Base-by-base conservation (phyloP, 2,888 invertebrate species). In the Leucozona laternaria region DNA sequence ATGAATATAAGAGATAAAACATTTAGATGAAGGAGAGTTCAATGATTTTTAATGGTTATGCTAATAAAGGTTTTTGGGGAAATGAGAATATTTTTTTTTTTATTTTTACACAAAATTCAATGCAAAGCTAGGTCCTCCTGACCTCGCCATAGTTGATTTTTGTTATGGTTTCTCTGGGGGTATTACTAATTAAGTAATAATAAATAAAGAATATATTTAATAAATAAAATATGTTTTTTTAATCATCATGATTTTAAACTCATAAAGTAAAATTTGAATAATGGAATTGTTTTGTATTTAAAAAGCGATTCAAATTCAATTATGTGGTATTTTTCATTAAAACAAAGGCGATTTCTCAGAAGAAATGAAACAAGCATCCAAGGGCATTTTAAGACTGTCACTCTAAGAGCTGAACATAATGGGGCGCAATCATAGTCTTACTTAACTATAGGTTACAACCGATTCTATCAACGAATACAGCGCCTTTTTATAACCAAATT, bases 1-100 rank as follows among this genome's bases (percentile, higher is more conserved):
- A 25, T 72, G 34, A 48, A 66, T 20, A 11, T 22, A 22, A 25
- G 28, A 48, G 22, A 43, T 25, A 60, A 4, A 25, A 62, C 22
- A 25, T 37, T 13, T 15, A 40, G 37, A 37, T 13, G 22, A 28
- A 50, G 20, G 68, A 20, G 20, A 34, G 28, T 73, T 43, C 58
- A 79, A 75, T 79, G 75, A 75, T 45, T 70, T 68, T 70, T 79
- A 73, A 75, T 70, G 83, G 83, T 79, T 68, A 68, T 62, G 53
- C 37, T 22, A 71, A 25, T 11, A 25, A 50, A 73, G 70, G 55
- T 77, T 68, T 50, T 31, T 6, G 6, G 37, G 15, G n/a, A 34
- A 17, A 34, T 37, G 0, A 20, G 37, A 15, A 37, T 15, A 60
- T 55, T 7, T 13, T 2, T 22, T 22, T 50, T 48, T 48, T 48